Evolutionary conservation across 1,140 invertebrate species (phyloP).

Genomic region (Chironomus tepperi): DNA sequence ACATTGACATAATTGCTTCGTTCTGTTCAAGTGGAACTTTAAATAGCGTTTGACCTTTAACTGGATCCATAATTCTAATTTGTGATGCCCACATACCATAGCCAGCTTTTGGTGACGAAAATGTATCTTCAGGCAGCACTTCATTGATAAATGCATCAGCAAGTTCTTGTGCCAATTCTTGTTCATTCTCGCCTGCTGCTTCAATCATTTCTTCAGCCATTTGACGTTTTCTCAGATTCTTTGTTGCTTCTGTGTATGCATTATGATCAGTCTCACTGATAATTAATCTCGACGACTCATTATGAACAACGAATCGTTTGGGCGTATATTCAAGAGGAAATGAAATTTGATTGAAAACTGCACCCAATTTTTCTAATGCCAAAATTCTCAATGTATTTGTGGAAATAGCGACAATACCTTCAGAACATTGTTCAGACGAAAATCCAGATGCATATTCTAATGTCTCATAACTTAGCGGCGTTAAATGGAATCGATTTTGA

Average conservation of each 20-base stretch:
- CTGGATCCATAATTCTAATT: constrained; percentile 85
- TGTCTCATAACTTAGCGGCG: constrained; percentile 91
- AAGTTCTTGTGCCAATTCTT: constrained; percentile 92
- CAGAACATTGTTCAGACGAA: constrained; percentile 87
- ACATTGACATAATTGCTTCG: constrained; percentile 80
- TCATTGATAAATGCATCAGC: constrained; percentile 93
- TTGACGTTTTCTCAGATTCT: constrained; percentile 71
- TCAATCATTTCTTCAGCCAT: constrained; percentile 93
- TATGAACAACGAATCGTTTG: constrained; percentile 88
- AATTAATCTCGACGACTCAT: constrained; percentile 84
- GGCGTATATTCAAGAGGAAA: constrained; percentile 93
- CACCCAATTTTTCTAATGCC: constrained; percentile 95
- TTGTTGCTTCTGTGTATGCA: constrained; percentile 95
- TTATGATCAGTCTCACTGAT: constrained; percentile 98
- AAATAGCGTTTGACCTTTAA: constrained; percentile 67
- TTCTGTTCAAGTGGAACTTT: constrained; percentile 86
- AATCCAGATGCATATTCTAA: constrained; percentile 95
- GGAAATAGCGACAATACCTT: constrained; percentile 98
- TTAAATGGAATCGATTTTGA: constrained; percentile 93
- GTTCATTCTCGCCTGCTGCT: constrained; percentile 89
- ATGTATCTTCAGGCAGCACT: constrained; percentile 84
- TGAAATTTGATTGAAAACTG: constrained; percentile 94
- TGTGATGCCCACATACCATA: constrained; percentile 95
- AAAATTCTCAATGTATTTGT: constrained; percentile 96
- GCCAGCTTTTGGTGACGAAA: constrained; percentile 94